These are phyloP conservation scores for Therioaphis trifolii DNA, from an alignment of 2,888 invertebrate species.

Conservation along the genomic window DNA sequence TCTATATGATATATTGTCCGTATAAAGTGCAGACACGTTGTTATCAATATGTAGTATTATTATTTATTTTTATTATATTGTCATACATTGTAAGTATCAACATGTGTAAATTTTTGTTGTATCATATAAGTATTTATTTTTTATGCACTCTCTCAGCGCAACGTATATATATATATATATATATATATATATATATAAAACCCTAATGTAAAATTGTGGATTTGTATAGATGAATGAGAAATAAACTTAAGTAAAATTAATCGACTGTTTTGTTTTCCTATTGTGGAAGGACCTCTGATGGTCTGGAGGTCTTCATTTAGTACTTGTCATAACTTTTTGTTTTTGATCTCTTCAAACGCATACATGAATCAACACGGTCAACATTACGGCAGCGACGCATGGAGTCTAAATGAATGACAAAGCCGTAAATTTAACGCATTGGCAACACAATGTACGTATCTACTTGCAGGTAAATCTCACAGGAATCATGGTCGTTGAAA, in stretches of 20 bases:
- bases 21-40: conserved; percentile 30
- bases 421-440: too few species aligned
- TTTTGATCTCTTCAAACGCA: too few species aligned
- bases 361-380: too few species aligned
- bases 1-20: background rate
- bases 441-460: too few species aligned
- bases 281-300: too few species aligned
- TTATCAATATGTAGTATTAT: conserved; percentile 12
- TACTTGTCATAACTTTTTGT: too few species aligned
- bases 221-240: background rate
- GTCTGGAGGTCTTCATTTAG: too few species aligned
- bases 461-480: too few species aligned
- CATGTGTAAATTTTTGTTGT: conserved; percentile 42
- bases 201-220: conserved; percentile 19
- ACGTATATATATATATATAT: background rate
- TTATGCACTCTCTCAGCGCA: background rate
- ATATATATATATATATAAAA: background rate
- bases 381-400: too few species aligned
- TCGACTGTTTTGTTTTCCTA: background rate
- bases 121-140: conserved; percentile 41
- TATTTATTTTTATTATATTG: too few species aligned
- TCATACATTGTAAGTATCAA: conserved; percentile 43
- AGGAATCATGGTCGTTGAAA: too few species aligned
- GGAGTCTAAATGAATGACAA: too few species aligned
- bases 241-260: background rate